Percentiles rank a stretch among this genome's conserved stretches.
phyloP scores from a whole-genome alignment of 2,113 vertebrate genomes.

The Vulpes ferrilata region DNA sequence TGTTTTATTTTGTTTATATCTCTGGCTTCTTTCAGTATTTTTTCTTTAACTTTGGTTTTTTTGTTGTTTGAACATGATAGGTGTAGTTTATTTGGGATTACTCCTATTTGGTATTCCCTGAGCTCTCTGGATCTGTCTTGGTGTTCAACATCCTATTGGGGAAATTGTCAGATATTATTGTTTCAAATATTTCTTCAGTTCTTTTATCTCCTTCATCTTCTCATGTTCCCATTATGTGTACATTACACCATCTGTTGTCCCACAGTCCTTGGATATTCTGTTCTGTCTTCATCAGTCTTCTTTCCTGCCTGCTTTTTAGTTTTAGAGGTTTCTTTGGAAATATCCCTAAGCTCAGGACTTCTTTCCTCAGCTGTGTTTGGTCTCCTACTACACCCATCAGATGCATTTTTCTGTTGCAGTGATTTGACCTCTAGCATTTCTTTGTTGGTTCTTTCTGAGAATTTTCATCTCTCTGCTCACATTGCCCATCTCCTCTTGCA shows the following conservation, averaged over 20 bases:
- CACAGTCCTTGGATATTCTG: background rate
- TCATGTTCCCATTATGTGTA: background rate
- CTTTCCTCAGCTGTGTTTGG: background rate
- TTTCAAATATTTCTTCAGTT: background rate
- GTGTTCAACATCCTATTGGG: background rate
- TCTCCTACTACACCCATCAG: background rate
- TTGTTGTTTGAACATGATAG: background rate
- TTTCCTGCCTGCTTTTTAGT: background rate
- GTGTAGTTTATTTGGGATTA: background rate
- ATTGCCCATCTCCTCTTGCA: background rate
- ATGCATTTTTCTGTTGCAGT: background rate
- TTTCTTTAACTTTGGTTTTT: background rate
- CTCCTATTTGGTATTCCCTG: background rate
- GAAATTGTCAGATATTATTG: background rate
- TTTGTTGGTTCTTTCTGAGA: background rate
- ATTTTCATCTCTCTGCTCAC: background rate
- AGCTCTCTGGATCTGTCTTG: background rate
- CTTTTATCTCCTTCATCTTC: background rate
- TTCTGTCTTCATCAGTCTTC: background rate
- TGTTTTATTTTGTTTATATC: background rate
- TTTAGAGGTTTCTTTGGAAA: background rate
- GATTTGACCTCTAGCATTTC: background rate
- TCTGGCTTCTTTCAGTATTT: background rate
- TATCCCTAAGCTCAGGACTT: background rate
- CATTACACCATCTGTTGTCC: background rate